Percentiles rank a stretch among this genome's conserved stretches.
phyloP scores from a whole-genome alignment of 1,140 invertebrate genomes.

The Pseudomyrmex dendroicus region DNA sequence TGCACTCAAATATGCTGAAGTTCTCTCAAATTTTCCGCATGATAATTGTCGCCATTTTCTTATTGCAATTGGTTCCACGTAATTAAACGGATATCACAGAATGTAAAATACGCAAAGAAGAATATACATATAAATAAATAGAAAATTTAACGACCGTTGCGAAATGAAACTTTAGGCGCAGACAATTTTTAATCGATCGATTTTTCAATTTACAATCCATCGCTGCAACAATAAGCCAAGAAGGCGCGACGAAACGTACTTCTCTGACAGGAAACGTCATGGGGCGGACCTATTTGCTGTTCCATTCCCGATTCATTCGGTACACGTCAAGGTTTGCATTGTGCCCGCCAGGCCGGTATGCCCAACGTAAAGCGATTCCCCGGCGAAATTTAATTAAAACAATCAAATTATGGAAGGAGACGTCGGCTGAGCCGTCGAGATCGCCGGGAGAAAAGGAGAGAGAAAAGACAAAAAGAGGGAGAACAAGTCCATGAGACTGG shows the following conservation, averaged over 20 bases:
- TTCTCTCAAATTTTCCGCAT: no score
- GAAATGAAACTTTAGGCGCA: neutral
- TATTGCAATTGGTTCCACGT: neutral
- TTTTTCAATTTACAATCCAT: slow-evolving; percentile 27
- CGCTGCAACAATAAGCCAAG: slow-evolving; percentile 20
- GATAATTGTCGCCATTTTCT: no score
- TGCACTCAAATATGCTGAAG: no score
- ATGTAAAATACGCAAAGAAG: neutral
- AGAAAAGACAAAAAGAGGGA: slow-evolving; percentile 71
- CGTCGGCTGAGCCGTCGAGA: slow-evolving; percentile 79
- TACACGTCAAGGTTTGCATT: slow-evolving; percentile 84
- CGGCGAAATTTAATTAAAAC: slow-evolving; percentile 86
- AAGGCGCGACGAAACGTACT: slow-evolving; percentile 1
- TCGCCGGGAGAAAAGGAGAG: slow-evolving; percentile 70
- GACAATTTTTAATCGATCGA: neutral
- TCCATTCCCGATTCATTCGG: slow-evolving; percentile 81
- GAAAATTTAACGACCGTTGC: neutral
- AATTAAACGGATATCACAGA: neutral
- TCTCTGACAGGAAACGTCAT: slow-evolving; percentile 38
- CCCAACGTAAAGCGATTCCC: slow-evolving; percentile 84
- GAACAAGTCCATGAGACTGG: slow-evolving; percentile 69
- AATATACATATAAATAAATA: neutral
- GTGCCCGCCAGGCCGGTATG: slow-evolving; percentile 81
- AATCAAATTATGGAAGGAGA: slow-evolving; percentile 85
- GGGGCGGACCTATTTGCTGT: slow-evolving; percentile 74